Evolutionary conservation across 2,888 invertebrate species (phyloP).

Genomic region (Luperina testacea): DNA sequence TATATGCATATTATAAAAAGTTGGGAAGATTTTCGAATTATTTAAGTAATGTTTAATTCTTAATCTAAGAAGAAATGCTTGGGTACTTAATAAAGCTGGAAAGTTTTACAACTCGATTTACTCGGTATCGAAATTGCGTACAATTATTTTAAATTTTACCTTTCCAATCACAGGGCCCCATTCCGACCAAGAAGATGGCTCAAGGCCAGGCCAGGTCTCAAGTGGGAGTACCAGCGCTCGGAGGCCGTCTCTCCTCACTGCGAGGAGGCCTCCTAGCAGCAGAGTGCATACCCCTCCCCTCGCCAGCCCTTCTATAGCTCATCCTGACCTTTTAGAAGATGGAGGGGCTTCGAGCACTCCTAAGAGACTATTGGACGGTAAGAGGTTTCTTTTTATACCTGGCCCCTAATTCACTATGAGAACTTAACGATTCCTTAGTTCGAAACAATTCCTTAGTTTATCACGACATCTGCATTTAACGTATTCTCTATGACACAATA

Average conservation of each 20-base stretch:
- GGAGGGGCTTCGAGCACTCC: conserved; percentile 96
- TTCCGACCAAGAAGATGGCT: conserved; percentile 94
- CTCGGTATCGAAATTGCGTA: background rate
- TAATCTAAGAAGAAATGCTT: background rate
- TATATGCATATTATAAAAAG: no score
- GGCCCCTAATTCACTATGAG: background rate
- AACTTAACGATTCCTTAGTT: background rate
- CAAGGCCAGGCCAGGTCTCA: conserved; percentile 93
- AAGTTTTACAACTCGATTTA: background rate
- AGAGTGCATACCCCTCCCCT: conserved; percentile 94
- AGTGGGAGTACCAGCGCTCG: conserved; percentile 90
- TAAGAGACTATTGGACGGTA: conserved; percentile 91
- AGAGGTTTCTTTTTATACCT: conserved; percentile 50
- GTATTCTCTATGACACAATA: background rate
- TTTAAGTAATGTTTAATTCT: background rate
- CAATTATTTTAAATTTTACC: background rate
- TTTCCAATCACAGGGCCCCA: conserved; percentile 89
- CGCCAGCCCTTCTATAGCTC: conserved; percentile 91
- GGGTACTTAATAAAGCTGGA: background rate
- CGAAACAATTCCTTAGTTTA: background rate
- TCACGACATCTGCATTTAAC: background rate
- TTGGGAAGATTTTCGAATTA: background rate
- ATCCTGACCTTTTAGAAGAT: conserved; percentile 92
- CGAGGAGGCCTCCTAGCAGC: conserved; percentile 87
- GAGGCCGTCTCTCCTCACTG: conserved; percentile 86